Base-by-base conservation (phyloP, 2,113 vertebrate species). In the Atrichornis clamosus region DNA sequence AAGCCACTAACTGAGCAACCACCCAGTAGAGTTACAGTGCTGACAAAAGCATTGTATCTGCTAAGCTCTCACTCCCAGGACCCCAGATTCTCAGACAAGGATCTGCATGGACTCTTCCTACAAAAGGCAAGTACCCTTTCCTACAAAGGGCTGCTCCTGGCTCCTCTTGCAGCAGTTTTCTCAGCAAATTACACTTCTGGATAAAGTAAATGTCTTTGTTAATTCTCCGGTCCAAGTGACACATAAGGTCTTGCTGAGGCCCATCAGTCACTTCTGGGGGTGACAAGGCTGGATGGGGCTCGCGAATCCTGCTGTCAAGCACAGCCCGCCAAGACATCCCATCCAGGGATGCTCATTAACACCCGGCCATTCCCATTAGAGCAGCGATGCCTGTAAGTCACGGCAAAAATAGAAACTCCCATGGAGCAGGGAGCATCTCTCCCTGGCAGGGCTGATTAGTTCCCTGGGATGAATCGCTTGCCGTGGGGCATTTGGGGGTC, bases 321-420 rank as follows among this genome's bases (percentile, higher is more conserved):
- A 2, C 65, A 87, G 62, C 6, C 2, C 85, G 88, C 28, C 80
- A 62, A 77, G 94, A 60, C 63, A 85, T 42, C 75, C 64, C 90
- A 55, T 32, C 67, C 28, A 8, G 27, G 72, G 75, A 67, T 80
- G 92, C 92, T 96, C 93, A 50, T 95, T 96, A 96, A 70, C 91
- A 81, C 87, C 55, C 3, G 1, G 73, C 72, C 82, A 18, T 90
- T 92, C 90, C 90, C 88, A 42, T 77, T 13, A 88, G 49, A 79
- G n/a, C 85, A 59, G 72, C 0, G 1, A n/a, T 11, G 67, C 49
- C 53, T 58, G 46, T 24, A 93, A 93, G 63, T 62, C 88, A 65
- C 0, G 0, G 79, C 85, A 94, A 55, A 92, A 94, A 85, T 33
- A 93, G 89, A 42, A 93, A 85, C 88, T 76, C 85, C 82, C 68